Evolutionary conservation across 2,113 vertebrate species (phyloP), one percentile per base, ranked within the genome.

Genomic region (Laterallus jamaicensis): DNA sequence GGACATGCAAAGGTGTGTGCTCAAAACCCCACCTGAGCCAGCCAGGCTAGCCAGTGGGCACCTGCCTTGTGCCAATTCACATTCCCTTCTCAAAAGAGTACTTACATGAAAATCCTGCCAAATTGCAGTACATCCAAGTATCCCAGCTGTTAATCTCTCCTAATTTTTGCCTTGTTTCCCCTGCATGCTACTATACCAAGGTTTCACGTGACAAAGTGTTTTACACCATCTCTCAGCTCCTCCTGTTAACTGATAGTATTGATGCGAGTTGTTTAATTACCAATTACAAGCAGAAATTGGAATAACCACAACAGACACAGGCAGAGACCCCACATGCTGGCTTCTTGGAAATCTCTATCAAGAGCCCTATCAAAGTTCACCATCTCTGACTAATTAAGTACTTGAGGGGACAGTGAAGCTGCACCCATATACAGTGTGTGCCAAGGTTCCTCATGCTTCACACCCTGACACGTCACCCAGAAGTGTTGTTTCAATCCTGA

Each of bases 161-260:
- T 62, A 4, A 25, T 42, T 88, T 74, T 37, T 16, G 37, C 2
- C 15, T 52, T 58, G 29, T 66, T 63, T 80, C 80, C 12, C 40
- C 15, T 0, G 0, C 12, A 28, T 14, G 31, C 47, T 20, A 4
- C 2, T 1, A 2, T 17, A 39, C 25, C 17, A 59, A 22, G 18
- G 17, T 16, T 68, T 73, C 49, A 50, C 2, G 1, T 1, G 2
- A 58, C 3, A 1, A 86, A 71, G 26, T 9, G n/a, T 47, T 89
- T 49, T 44, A n/a, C 25, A 37, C 3, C 25, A 67, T 56, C 37
- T 70, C 4, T 0, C 2, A 78, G 56, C 49, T 71, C 47, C 32
- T 31, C 4, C 0, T 4, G 1, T n/a, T 84, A 58, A 86, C 37
- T 47, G 32, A 31, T 14, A 13, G 42, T 10, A 21, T 6, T 22